Percentiles rank a stretch among this genome's conserved stretches.
These are phyloP conservation scores for Aporophyla nigra DNA, from an alignment of 2,888 invertebrate genomes.

Conservation along the genomic window DNA sequence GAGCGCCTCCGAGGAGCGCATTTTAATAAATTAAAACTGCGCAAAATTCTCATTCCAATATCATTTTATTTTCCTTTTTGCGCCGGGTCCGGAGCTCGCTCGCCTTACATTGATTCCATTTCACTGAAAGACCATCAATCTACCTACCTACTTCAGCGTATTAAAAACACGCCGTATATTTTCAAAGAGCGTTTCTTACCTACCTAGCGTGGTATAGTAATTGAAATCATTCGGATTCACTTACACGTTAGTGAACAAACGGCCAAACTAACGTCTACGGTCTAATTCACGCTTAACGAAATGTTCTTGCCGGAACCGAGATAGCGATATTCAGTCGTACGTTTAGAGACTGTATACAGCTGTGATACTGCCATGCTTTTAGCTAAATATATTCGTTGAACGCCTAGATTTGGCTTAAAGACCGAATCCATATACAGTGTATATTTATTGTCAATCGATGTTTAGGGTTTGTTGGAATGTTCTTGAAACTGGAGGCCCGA, in stretches of 20 bases:
- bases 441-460: conserved; percentile 36
- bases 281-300: conserved; percentile 67
- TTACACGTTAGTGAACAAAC: conserved; percentile 64
- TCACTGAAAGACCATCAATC: conserved; percentile 79
- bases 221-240: conserved; percentile 69
- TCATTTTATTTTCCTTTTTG: conserved; percentile 85
- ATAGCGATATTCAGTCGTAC: conserved; percentile 66
- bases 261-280: conserved; percentile 68
- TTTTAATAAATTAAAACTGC: conserved; percentile 91
- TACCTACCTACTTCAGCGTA: conserved; percentile 73
- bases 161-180: conserved; percentile 74
- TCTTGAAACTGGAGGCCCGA: conserved; percentile 19
- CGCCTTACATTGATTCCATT: conserved; percentile 82
- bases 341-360: conserved; percentile 53
- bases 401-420: conserved; percentile 42
- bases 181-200: conserved; percentile 61
- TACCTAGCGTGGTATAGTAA: conserved; percentile 57
- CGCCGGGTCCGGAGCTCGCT: conserved; percentile 73
- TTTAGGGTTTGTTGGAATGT: conserved; percentile 26
- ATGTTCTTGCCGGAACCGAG: conserved; percentile 64
- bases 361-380: conserved; percentile 64
- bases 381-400: conserved; percentile 63
- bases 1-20: conserved; percentile 82
- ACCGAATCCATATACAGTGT: conserved; percentile 49
- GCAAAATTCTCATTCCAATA: conserved; percentile 88